Evolutionary conservation across 2,113 vertebrate genomes (phyloP).

Genomic region (Thunnus thynnus): DNA sequence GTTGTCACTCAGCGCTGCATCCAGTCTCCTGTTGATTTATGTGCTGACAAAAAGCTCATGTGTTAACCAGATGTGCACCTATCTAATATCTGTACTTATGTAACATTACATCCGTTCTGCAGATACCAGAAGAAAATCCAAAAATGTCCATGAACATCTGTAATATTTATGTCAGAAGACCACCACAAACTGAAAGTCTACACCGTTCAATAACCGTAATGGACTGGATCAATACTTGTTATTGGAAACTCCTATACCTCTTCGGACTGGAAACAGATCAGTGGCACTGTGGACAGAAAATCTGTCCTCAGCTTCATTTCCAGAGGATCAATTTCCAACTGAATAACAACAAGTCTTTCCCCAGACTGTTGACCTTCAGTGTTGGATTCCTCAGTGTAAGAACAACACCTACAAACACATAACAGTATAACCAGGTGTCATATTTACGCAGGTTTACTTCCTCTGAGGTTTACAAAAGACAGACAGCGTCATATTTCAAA

Average conservation of each 20-base stretch:
- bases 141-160: neutral
- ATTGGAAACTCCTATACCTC: constrained; percentile 48
- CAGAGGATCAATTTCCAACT: constrained; percentile 40
- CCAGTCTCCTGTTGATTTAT: constrained; percentile 29
- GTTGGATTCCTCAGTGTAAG: neutral
- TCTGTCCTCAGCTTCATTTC: constrained; percentile 41
- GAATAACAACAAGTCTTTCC: constrained; percentile 22
- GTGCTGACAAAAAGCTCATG: constrained; percentile 30
- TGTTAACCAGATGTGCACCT: constrained; percentile 9
- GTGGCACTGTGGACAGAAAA: constrained; percentile 13
- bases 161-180: constrained; percentile 29
- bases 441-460: neutral
- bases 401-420: neutral
- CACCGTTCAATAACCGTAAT: constrained; percentile 50
- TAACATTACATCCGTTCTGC: neutral
- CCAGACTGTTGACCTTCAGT: constrained; percentile 18
- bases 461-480: constrained; percentile 5
- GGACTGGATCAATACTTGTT: constrained; percentile 49
- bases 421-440: neutral
- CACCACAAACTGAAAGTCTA: constrained; percentile 24
- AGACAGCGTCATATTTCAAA: neutral
- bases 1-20: neutral
- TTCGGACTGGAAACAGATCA: constrained; percentile 36
- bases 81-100: constrained; percentile 17
- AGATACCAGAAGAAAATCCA: neutral